Conservation (phyloP, 2,888 invertebrate genomes). For the Lycophotia porphyrea region DNA sequence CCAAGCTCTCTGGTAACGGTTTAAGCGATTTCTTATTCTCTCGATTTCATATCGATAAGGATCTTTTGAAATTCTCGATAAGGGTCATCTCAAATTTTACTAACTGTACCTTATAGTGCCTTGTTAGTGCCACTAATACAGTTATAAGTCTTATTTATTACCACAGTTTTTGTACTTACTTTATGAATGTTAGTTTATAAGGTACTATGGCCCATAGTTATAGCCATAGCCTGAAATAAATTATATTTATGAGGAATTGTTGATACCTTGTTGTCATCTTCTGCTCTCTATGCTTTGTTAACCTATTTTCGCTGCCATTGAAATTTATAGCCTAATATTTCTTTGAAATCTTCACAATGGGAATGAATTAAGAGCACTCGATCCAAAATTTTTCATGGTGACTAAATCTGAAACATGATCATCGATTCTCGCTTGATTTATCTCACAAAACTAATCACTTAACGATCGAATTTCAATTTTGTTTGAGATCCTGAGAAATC, state of each 20-base stretch:
- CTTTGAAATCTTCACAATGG: background rate
- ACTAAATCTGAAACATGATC: conserved; percentile 18
- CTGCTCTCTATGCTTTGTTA: background rate
- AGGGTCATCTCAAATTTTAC: background rate
- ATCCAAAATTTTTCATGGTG: conserved; percentile 16
- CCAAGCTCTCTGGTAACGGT: background rate
- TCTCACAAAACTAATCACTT: conserved; percentile 34
- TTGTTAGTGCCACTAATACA: too few relatives aligned
- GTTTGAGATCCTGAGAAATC: conserved; percentile 10
- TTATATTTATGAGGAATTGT: too few relatives aligned
- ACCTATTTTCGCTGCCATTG: background rate
- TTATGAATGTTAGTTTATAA: too few relatives aligned
- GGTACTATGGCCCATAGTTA: too few relatives aligned
- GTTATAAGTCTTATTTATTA: too few relatives aligned
- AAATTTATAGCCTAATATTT: background rate
- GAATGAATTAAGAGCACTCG: conserved; percentile 11
- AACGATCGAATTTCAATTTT: conserved; percentile 13
- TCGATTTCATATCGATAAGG: conserved; percentile 14
- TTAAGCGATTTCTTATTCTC: background rate
- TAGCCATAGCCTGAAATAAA: too few relatives aligned
- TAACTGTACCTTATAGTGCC: background rate
- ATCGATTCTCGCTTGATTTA: conserved; percentile 34
- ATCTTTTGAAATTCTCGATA: background rate
- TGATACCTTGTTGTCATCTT: background rate
- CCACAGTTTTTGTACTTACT: too few relatives aligned